A percentile compares a stretch with the other conserved stretches of the same genome.
Evolutionary conservation across 1,140 invertebrate species (phyloP).

Genomic region (Calephelis virginiensis): DNA sequence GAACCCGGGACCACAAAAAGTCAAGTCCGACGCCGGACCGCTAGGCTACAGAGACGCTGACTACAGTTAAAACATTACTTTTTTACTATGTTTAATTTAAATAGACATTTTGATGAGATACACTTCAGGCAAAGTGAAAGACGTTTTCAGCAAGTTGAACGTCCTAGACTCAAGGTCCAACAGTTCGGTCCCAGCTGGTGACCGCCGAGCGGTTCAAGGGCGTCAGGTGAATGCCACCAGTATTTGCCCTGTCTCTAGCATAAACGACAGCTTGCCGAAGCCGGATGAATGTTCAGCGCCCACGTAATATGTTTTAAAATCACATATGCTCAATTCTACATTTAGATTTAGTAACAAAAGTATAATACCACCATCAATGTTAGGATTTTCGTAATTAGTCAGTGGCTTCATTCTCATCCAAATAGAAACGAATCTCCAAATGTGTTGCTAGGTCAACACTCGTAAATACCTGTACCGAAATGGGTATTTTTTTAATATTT

Average conservation of each 20-base stretch:
- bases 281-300: slow-evolving; percentile 46
- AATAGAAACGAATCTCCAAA: no score
- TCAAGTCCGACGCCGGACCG: background rate
- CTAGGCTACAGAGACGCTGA: background rate
- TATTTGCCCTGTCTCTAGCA: slow-evolving; percentile 63
- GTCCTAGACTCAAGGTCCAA: slow-evolving; percentile 68
- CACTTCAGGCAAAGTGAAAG: slow-evolving; percentile 23
- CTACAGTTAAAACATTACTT: background rate
- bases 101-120: background rate
- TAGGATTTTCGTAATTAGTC: no score
- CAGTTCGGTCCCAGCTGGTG: slow-evolving; percentile 56
- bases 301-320: slow-evolving; percentile 5
- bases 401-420: no score
- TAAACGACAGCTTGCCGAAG: slow-evolving; percentile 54
- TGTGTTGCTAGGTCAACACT: no score
- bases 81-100: no score
- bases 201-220: slow-evolving; percentile 66
- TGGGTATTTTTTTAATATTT: no score
- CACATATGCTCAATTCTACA: no score
- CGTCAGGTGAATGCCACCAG: slow-evolving; percentile 70
- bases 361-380: no score
- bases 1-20: no score
- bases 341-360: no score
- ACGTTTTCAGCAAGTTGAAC: slow-evolving; percentile 58
- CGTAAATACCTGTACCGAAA: no score